Base-by-base conservation (phyloP, 1,140 invertebrate genomes). In the Drosophila willistoni region DNA sequence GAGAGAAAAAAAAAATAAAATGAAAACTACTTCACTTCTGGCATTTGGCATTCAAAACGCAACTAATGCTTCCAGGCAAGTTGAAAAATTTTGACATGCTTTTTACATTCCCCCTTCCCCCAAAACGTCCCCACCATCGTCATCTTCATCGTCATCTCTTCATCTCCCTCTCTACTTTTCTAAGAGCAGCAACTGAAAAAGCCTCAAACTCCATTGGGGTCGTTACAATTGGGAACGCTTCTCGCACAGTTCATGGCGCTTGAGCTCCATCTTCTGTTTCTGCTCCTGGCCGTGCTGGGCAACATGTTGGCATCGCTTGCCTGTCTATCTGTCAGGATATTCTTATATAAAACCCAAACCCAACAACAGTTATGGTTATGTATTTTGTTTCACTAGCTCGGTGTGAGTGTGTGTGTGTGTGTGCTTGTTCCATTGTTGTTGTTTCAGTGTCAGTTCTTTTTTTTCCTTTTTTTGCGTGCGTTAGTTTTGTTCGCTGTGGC, bases 81-180 rank as follows among this genome's bases (percentile, higher is more conserved):
- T 85, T 77, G 70, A 41, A 78, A 73, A 77, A 77, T 89, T 84
- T 61, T 89, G 84, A 89, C 84, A 89, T 84, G 84, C 84, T 79
- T 81, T 89, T 89, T 80, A 84, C 84, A 89, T 89, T 81, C 80
- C 70, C 61, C 77, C 66, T 68, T 22, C 61, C 77, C 65, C 73
- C 10, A 13, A 73, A 72, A 63, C 1, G 47, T 12, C 36, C 3
- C 3, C 36, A 13, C 0, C 36, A 39, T 39, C 36, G 12, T 19
- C 44, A 9, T 9, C 7, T 6, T 44, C 42, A 14, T 19, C 44
- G 7, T 51, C 17, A 29, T 29, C 3, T 25, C 22, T 25, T 25
- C 22, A 25, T 25, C 22, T 25, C 22, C 4, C 22, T 25, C 22
- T 25, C 2, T 25, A 2, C 9, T 7, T 41, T 9, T 68, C 42